Evolutionary conservation across 37 sponge, comb jelly and placozoan species (phyloP).

Genomic region (Aplysina aerophoba): DNA sequence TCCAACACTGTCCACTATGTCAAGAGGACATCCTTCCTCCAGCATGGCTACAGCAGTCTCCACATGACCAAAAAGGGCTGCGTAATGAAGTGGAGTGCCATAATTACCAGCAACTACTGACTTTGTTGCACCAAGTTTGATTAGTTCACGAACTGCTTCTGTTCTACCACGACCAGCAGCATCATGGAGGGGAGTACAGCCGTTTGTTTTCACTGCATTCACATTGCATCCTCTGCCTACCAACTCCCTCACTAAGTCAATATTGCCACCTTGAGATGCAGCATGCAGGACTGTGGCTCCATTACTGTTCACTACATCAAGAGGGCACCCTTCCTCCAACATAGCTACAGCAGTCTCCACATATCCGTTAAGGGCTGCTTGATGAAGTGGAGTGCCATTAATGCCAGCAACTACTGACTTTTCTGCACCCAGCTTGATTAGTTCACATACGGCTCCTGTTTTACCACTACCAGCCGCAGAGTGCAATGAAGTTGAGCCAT

Average conservation of each 20-base stretch:
- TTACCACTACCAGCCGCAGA: not conserved
- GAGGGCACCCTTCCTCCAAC: slow-evolving; percentile 1
- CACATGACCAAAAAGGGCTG: not conserved
- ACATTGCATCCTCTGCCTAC: not conserved
- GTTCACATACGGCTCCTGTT: not conserved
- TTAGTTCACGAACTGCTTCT: not conserved
- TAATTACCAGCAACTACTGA: slow-evolving; percentile 1
- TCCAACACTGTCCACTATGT: too few relatives aligned
- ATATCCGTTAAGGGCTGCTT: not conserved
- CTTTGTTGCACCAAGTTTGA: not conserved
- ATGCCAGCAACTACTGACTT: not conserved
- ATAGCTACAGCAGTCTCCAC: not conserved
- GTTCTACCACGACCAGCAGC: not conserved
- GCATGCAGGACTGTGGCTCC: not conserved
- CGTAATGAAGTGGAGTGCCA: slow-evolving; percentile 4
- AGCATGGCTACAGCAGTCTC: not conserved
- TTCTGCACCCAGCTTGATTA: too few relatives aligned
- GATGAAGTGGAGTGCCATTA: slow-evolving; percentile 21
- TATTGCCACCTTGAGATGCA: not conserved
- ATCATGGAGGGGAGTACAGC: not conserved
- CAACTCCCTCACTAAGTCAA: not conserved
- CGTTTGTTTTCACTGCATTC: not conserved
- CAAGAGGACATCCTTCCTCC: not conserved
- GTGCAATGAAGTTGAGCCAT: not conserved
- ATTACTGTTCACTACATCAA: not conserved